Evolutionary conservation across 2,113 vertebrate genomes (phyloP), one percentile per base, ranked within the genome.

Genomic region (Acanthochromis polyacanthus): DNA sequence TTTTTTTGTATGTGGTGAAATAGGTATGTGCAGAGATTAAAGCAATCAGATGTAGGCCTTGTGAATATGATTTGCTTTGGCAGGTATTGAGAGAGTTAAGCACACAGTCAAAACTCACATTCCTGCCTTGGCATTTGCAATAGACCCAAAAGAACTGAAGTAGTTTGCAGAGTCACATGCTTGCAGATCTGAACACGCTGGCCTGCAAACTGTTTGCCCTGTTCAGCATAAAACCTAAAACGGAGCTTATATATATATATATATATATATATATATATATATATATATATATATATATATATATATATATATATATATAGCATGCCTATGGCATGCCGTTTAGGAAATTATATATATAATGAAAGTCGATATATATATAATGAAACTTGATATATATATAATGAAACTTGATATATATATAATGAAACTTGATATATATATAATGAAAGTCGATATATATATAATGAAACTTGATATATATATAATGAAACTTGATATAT

Each of bases 181-280:
- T 62, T 76, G 79, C 88, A 80, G 78, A 81, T 88, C 73, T 45
- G 77, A 84, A 77, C 81, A 78, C 59, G 86, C 63, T 84, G 74
- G 46, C 59, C 46, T 68, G n/a, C 20, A 51, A n/a, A 22, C 53
- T 40, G 10, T 55, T 14, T 71, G 46, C 19, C 20, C 56, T 58
- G 52, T 50, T 75, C 3, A 30, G 1, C 14, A 50, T 22, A 30
- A 80, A 75, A 56, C 25, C 56, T 36, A 3, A 17, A 43, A 38
- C 9, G 0, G 11, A 64, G 16, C 8, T 53, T 50, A 11, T 63
- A 69, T n/a, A 66, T 17, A 6, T 25, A 25, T 25, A 25, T 25
- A 25, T 25, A 25, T 25, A 25, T 25, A 25, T 25, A 25, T 25
- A 25, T 25, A 25, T 25, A 25, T 25, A 25, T 25, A 25, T 25